phyloP scores from a whole-genome alignment of 2,113 vertebrate species.

The Ammodytes marinus region DNA sequence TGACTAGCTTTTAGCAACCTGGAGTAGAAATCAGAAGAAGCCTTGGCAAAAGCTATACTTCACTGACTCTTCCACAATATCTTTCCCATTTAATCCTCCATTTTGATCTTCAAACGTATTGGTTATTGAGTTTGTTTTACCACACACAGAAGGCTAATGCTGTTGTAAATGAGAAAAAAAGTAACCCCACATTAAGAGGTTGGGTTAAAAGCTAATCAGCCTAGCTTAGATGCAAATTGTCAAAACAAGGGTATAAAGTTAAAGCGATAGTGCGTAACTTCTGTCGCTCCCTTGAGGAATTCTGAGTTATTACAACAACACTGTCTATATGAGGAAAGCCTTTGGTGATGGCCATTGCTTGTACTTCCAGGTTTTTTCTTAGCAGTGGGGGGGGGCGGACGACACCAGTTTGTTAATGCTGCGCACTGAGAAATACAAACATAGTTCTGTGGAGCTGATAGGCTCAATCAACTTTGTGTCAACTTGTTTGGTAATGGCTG shows the following conservation, averaged over 20 bases:
- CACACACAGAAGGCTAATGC: not conserved
- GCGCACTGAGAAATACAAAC: too few species aligned
- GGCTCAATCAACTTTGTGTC: too few species aligned
- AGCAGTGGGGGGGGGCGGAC: too few species aligned
- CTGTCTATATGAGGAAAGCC: too few species aligned
- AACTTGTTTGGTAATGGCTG: too few species aligned
- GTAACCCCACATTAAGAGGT: not conserved
- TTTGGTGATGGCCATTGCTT: too few species aligned
- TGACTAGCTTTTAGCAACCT: not conserved
- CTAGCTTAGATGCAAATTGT: not conserved
- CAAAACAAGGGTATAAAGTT: not conserved
- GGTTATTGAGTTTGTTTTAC: not conserved
- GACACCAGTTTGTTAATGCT: too few species aligned
- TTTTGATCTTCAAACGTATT: not conserved
- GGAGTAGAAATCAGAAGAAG: not conserved
- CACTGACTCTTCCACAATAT: not conserved
- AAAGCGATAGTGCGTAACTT: too few species aligned
- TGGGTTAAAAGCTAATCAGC: conserved; percentile 5
- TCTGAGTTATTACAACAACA: too few species aligned
- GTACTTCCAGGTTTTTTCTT: too few species aligned
- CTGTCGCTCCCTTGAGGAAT: too few species aligned
- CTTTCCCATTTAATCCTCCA: not conserved
- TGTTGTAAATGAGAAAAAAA: not conserved
- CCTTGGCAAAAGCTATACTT: not conserved
- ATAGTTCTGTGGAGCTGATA: too few species aligned